Evolutionary conservation across 37 sponge, comb jelly and placozoan species (phyloP), one percentile per base, ranked within the genome.

Genomic region (Tethya wilhelma): DNA sequence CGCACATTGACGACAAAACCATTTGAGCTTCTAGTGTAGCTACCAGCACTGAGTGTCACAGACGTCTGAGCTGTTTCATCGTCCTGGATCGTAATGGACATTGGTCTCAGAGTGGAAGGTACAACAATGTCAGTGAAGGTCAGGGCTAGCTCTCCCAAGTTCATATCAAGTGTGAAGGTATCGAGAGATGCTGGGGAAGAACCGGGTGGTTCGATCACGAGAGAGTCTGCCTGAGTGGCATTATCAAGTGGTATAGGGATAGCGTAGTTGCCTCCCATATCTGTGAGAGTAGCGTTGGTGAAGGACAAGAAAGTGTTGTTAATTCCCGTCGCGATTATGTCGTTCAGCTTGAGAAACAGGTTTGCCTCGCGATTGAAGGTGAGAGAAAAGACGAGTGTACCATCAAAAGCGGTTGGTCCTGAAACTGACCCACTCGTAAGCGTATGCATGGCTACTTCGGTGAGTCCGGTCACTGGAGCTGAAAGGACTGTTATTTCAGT

Each of bases 111-210:
- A 12, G 84, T 73, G 11, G 58, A 20, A 3, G 90, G 84, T 1
- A 56, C 46, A 34, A 96, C 66, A 8, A 93, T 72, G 46, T 96
- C 96, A 73, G 84, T 87, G 67, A 96, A 96, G 3, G 90, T 86
- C 39, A 96, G 82, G 0, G 49, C 19, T 23, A 96, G 62, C 23
- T 66, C 64, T 14, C 88, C 93, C 14, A 34, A 25, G 71, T 96
- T 87, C 88, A 96, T 73, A 38, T 96, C 93, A 49, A 96, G 71
- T 1, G 63, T 49, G 78, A 92, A 93, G 0, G 40, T 53, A 3
- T 80, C 69, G 17, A 96, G 70, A 0, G 49, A 40, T 22, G 93
- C 88, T 36, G 75, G 84, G 2, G 88, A 67, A 2, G 81, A 75
- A 42, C 86, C 87, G 20, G 41, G 32, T 76, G 66, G 69, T 70